Evolutionary conservation across 2,113 vertebrate genomes (phyloP).

Genomic region (Callaeas wilsoni): DNA sequence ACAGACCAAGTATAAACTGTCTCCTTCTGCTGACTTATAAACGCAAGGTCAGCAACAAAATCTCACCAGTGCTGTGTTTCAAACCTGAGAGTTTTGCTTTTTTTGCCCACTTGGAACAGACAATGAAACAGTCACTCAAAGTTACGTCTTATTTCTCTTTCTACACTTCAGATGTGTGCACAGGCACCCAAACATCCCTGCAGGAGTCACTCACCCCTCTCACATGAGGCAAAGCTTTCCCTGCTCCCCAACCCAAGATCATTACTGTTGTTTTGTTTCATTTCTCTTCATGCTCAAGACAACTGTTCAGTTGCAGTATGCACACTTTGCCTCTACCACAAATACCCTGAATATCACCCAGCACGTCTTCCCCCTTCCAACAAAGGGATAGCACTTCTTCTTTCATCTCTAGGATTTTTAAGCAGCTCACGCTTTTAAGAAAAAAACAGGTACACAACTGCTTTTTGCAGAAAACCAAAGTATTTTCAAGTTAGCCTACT

Average conservation of each 20-base stretch:
- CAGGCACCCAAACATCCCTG: neutral
- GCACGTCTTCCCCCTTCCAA: neutral
- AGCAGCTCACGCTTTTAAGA: neutral
- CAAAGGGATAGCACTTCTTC: neutral
- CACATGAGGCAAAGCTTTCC: neutral
- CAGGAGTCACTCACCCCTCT: neutral
- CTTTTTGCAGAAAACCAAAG: neutral
- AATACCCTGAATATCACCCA: neutral
- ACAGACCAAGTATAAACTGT: neutral
- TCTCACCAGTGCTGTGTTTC: neutral
- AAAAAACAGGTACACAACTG: neutral
- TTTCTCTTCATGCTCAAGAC: neutral
- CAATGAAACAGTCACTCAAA: neutral
- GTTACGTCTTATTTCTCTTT: neutral
- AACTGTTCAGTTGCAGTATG: neutral
- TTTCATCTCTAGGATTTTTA: neutral
- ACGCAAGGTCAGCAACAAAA: neutral
- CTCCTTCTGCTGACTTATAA: neutral
- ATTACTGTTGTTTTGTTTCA: neutral
- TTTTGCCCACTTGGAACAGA: neutral
- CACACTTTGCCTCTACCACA: neutral
- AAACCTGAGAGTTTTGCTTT: neutral
- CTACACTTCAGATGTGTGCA: neutral
- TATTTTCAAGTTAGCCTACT: neutral
- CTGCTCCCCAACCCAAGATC: accelerated